Evolutionary conservation across 2,797 vertebrate genomes (phyloP).

Genomic region (Bufotes viridis): DNA sequence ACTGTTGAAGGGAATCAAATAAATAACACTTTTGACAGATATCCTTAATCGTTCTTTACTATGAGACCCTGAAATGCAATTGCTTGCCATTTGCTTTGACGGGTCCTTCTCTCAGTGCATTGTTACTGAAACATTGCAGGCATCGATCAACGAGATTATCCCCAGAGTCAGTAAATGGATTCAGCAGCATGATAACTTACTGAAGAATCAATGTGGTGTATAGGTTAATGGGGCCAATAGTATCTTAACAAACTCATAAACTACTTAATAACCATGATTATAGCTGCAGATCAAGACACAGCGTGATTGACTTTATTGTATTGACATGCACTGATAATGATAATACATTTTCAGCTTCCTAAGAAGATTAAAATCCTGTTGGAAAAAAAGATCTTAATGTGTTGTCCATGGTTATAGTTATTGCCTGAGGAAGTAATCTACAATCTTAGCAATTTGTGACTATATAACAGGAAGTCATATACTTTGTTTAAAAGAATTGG

Average conservation of each 20-base stretch:
- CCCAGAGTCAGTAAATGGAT: slow-evolving; percentile 54
- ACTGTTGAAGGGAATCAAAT: slow-evolving; percentile 3
- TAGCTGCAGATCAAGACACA: slow-evolving; percentile 41
- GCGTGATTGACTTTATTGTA: slow-evolving; percentile 35
- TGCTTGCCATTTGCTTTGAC: slow-evolving; percentile 10
- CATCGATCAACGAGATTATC: slow-evolving; percentile 50
- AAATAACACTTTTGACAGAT: slow-evolving; percentile 15
- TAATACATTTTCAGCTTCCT: slow-evolving; percentile 29
- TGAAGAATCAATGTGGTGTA: slow-evolving; percentile 48
- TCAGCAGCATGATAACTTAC: slow-evolving; percentile 50
- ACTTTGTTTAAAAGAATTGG: slow-evolving; percentile 31
- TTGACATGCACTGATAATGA: slow-evolving; percentile 28
- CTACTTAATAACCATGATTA: slow-evolving; percentile 57
- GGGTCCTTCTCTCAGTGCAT: slow-evolving; percentile 12
- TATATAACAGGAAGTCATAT: slow-evolving; percentile 39
- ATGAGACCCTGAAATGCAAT: slow-evolving; percentile 13
- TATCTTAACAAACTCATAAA: slow-evolving; percentile 59
- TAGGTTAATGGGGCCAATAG: slow-evolving; percentile 57
- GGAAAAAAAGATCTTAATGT: slow-evolving; percentile 21
- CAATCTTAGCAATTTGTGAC: slow-evolving; percentile 4
- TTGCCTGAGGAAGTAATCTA: slow-evolving; percentile 22
- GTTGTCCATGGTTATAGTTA: slow-evolving; percentile 9
- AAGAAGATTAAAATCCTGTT: slow-evolving; percentile 38
- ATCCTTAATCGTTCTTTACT: slow-evolving; percentile 21
- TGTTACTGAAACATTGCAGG: slow-evolving; percentile 49